Base-by-base conservation (phyloP, 2,113 vertebrate species). In the Psilopogon haemacephalus region DNA sequence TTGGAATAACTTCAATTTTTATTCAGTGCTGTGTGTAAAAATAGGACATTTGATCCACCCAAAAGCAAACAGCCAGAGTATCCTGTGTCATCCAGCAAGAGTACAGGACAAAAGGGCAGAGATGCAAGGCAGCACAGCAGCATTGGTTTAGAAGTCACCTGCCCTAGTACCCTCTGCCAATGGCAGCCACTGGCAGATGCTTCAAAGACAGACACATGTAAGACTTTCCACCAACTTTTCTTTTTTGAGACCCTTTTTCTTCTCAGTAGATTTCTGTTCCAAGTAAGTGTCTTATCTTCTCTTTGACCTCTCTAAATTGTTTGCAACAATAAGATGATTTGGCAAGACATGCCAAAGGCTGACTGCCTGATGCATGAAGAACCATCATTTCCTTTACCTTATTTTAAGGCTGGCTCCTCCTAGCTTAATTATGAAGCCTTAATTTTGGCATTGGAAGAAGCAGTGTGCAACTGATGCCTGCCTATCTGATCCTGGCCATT, bases 1-100 rank as follows among this genome's bases (percentile, higher is more conserved):
- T 81, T 88, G 80, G 88, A 85, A 85, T 77, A 6, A 64, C 77
- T 94, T 91, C 64, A 46, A 59, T 74, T 91, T 94, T 88, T 91
- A 60, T 95, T 93, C 72, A 33, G 89, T 80, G 85, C 24, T 0
- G 0, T 91, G 23, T 84, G 20, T 70, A 86, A 91, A 95, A 90
- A 90, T 71, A 64, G 52, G 72, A 71, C 27, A 86, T 75, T 63
- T 86, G 75, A 95, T 93, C 75, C 42, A 71, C 74, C 42, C 52
- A 52, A 71, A 88, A 85, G 32, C 63, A 35, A 92, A 65, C 30
- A 84, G 67, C 40, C 37, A 15, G 64, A 14, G 24, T 73, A 63
- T 83, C 37, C 55, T 50, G 21, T 75, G 71, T 93, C 32, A 76
- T 50, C 12, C 46, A 80, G 56, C 44, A 62, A 12, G 52, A 87